Evolutionary conservation across 2,888 invertebrate species (phyloP).

Genomic region (Lepas anatifera): DNA sequence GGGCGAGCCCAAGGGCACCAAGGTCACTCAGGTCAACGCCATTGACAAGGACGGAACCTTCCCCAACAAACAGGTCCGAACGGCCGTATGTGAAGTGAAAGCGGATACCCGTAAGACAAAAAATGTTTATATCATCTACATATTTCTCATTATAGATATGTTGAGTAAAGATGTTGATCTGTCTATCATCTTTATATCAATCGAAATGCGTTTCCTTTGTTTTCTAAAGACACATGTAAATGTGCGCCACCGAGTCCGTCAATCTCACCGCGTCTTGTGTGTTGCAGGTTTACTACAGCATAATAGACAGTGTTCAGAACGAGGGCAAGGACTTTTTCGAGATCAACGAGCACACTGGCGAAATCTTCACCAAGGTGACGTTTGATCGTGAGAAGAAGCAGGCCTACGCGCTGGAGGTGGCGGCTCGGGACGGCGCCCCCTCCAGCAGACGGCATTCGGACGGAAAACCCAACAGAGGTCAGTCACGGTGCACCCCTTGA

Average conservation of each 20-base stretch:
- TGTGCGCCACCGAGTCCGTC: too few species aligned
- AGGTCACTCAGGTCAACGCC: slow-evolving; percentile 91
- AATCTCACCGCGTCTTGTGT: too few species aligned
- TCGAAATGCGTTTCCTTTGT: too few species aligned
- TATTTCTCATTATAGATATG: too few species aligned
- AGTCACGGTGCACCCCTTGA: too few species aligned
- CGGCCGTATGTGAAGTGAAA: too few species aligned
- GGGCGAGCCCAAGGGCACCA: slow-evolving; percentile 87
- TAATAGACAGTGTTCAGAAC: slow-evolving; percentile 79
- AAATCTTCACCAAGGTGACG: slow-evolving; percentile 85
- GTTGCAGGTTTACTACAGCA: slow-evolving; percentile 77
- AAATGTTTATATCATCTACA: too few species aligned
- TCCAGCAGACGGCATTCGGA: slow-evolving; percentile 89
- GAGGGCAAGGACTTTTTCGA: slow-evolving; percentile 93
- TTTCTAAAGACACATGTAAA: too few species aligned
- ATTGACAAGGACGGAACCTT: slow-evolving; percentile 92
- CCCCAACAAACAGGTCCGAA: slow-evolving; percentile 88
- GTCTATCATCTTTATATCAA: too few species aligned
- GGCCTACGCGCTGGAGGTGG: slow-evolving; percentile 92
- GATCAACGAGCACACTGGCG: slow-evolving; percentile 89
- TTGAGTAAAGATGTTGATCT: too few species aligned
- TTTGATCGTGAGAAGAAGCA: slow-evolving; percentile 97
- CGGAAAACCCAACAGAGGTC: slow-evolving; percentile 91
- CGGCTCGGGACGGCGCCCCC: slow-evolving; percentile 91
- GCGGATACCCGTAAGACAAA: too few species aligned